Evolutionary conservation across 2,113 vertebrate genomes (phyloP).

Genomic region (Tyrannus savana): DNA sequence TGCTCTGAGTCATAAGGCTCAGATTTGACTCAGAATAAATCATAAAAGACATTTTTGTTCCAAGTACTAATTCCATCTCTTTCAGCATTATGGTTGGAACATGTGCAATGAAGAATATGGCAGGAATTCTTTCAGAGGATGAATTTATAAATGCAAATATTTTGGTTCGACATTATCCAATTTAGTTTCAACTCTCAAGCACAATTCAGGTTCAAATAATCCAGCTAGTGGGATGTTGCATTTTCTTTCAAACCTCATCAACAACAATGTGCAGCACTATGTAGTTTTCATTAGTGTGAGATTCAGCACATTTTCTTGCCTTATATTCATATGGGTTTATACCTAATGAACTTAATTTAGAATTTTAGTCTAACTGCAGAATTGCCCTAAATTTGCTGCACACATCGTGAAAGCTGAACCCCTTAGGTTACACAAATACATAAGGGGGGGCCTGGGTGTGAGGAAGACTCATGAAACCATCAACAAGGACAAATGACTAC

Average conservation of each 20-base stretch:
- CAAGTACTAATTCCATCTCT: neutral
- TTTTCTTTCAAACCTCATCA: neutral
- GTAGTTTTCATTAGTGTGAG: neutral
- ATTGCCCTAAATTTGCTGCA: neutral
- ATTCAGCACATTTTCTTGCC: neutral
- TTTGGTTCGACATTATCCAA: neutral
- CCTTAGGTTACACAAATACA: neutral
- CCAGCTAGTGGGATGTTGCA: neutral
- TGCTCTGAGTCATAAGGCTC: neutral
- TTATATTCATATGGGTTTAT: neutral
- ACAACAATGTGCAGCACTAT: neutral
- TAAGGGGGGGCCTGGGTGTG: neutral
- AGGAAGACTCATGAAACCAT: neutral
- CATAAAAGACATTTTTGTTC: neutral
- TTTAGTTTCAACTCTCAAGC: neutral
- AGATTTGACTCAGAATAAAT: neutral
- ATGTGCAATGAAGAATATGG: neutral
- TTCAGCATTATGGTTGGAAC: neutral
- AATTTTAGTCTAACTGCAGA: neutral
- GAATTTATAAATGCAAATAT: neutral
- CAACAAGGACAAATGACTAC: neutral
- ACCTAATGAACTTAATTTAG: neutral
- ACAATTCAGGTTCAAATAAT: neutral
- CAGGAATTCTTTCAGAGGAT: neutral
- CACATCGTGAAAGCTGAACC: neutral